These are phyloP conservation scores for Ormyrus nitidulus DNA, from an alignment of 2,888 invertebrate species.

Conservation along the genomic window DNA sequence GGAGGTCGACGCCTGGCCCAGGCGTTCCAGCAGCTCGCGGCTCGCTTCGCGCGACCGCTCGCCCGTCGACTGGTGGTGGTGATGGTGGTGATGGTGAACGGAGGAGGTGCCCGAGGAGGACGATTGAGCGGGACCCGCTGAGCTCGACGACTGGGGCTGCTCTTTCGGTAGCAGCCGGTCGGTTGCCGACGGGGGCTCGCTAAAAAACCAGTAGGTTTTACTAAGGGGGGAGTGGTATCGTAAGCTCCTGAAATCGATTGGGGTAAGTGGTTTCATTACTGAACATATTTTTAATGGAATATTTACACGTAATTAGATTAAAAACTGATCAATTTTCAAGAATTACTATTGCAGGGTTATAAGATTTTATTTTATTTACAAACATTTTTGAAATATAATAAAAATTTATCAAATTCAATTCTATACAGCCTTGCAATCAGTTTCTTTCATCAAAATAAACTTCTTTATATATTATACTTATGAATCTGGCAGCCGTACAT, in stretches of 20 bases:
- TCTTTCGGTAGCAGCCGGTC: conserved; percentile 40
- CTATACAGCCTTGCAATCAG: too few relatives aligned
- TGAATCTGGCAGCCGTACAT: too few relatives aligned
- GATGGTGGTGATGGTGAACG: conserved; percentile 53
- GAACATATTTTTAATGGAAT: background rate
- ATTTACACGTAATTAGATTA: too few relatives aligned
- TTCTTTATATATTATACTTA: too few relatives aligned
- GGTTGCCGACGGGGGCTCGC: conserved; percentile 44
- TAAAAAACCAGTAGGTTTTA: conserved; percentile 55
- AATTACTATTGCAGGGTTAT: too few relatives aligned
- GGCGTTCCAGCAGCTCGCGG: conserved; percentile 70
- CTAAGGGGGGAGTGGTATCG: conserved; percentile 27
- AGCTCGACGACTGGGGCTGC: conserved; percentile 20
- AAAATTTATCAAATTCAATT: too few relatives aligned
- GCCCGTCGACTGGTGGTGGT: conserved; percentile 57
- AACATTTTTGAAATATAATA: too few relatives aligned
- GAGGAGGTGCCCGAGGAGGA: conserved; percentile 20
- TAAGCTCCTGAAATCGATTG: background rate
- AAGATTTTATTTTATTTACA: too few relatives aligned
- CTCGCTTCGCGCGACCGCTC: conserved; percentile 66
- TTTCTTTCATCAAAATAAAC: too few relatives aligned
- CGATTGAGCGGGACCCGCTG: background rate
- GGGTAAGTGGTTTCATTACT: conserved; percentile 30
- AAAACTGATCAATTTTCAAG: too few relatives aligned
- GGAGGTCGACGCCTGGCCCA: conserved; percentile 66